Base-by-base conservation (phyloP, 2,888 invertebrate species). In the Agrochola lychnidis region DNA sequence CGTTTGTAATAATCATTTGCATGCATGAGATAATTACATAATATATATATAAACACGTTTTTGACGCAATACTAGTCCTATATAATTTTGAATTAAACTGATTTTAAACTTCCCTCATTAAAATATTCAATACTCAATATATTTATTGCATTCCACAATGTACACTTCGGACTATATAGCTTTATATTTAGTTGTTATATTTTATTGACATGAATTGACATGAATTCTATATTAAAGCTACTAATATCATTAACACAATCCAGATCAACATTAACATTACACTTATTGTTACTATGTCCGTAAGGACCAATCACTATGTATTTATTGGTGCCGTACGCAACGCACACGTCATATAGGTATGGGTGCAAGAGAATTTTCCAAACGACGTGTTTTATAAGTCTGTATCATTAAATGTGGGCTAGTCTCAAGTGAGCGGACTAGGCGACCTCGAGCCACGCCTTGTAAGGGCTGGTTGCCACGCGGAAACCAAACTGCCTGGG, bases 381-480 rank as follows among this genome's bases (percentile, higher is more conserved):
- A 80, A 82, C 76, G 80, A 79, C 76, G 72, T 81, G 22, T 73
- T 71, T 73, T 78, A 78, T 76, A 68, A 64, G 42, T 73, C 53
- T 71, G 74, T 79, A 75, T 78, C 70, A 81, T 86, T 83, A 64
- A 79, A 88, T 87, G 81, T 88, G 84, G 87, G 84, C 87, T 84
- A 85, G 87, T 75, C 72, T 63, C 69, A 78, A 92, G 94, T 93
- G 94, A 94, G 82, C 86, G 93, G 93, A 92, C 90, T 83, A 79
- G 94, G 73, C 86, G 93, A 79, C 94, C 94, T 94, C 92, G 93
- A 72, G 76, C 70, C 92, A 88, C 91, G 81, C 90, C 90, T 89
- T 88, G 83, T 86, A 88, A 89, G 89, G 90, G 88, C 86, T 85
- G 70, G 92, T 92, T 87, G 79, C 93, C 89, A 94, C 91, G 93